Evolutionary conservation across 2,113 vertebrate genomes (phyloP).

Genomic region (Brachypodius melanocephalos): DNA sequence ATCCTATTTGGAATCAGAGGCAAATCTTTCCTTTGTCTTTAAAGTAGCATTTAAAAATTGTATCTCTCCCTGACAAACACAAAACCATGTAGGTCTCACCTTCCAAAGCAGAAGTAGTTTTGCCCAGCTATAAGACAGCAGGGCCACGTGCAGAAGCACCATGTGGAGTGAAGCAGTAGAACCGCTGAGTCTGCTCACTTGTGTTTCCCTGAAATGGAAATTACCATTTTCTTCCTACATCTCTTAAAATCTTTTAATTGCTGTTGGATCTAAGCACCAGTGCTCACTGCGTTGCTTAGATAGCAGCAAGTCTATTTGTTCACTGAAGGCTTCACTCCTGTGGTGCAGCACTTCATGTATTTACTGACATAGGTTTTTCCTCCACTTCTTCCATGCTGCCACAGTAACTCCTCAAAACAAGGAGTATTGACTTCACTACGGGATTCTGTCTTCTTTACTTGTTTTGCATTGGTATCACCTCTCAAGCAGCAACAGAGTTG

Average conservation of each 20-base stretch:
- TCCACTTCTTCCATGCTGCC: background rate
- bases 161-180: background rate
- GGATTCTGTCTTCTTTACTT: background rate
- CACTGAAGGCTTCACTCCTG: background rate
- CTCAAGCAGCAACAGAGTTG: background rate
- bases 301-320: background rate
- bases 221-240: background rate
- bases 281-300: background rate
- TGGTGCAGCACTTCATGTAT: background rate
- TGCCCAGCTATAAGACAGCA: background rate
- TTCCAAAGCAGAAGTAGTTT: background rate
- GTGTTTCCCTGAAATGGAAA: background rate
- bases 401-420: background rate
- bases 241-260: background rate
- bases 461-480: background rate
- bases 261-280: background rate
- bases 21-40: background rate
- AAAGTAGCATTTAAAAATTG: background rate
- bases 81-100: background rate
- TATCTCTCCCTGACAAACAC: background rate
- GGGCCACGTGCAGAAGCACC: accelerated
- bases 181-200: background rate
- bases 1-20: background rate
- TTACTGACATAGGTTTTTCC: background rate
- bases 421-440: background rate